A percentile compares a stretch with the other conserved stretches of the same genome.
Conservation (phyloP, 2,888 invertebrate species). For the Homarus gammarus region DNA sequence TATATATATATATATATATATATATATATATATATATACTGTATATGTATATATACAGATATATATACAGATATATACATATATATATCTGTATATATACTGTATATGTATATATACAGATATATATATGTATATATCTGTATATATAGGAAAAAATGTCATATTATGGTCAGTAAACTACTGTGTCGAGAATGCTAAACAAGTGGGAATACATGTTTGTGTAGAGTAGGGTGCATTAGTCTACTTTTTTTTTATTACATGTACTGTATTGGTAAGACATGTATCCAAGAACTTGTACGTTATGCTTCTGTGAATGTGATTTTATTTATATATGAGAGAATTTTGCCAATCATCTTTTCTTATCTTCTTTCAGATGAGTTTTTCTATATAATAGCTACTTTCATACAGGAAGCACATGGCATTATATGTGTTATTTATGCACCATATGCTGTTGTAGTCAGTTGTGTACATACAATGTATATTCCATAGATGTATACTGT, state of each 20-base stretch:
- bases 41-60: too few relatives aligned
- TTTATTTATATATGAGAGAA: neutral
- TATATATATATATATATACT: too few relatives aligned
- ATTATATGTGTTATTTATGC: slow-evolving; percentile 1
- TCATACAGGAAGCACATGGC: slow-evolving; percentile 13
- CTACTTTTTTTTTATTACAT: neutral
- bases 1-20: too few relatives aligned
- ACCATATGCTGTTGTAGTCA: slow-evolving; percentile 6
- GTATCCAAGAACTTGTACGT: neutral
- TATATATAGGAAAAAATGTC: too few relatives aligned
- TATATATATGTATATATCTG: too few relatives aligned
- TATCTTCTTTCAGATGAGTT: neutral
- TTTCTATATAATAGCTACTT: neutral
- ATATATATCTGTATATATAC: too few relatives aligned
- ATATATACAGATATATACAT: too few relatives aligned
- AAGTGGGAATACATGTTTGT: too few relatives aligned
- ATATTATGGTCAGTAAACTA: too few relatives aligned
- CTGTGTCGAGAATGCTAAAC: too few relatives aligned
- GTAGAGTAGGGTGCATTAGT: too few relatives aligned
- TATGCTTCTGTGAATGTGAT: neutral
- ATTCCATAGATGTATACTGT: slow-evolving; percentile 64
- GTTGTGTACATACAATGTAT: slow-evolving; percentile 63
- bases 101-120: too few relatives aligned
- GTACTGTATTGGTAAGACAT: neutral
- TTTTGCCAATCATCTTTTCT: neutral